Conservation (phyloP, 2,113 vertebrate genomes). For the Mus pahari region DNA sequence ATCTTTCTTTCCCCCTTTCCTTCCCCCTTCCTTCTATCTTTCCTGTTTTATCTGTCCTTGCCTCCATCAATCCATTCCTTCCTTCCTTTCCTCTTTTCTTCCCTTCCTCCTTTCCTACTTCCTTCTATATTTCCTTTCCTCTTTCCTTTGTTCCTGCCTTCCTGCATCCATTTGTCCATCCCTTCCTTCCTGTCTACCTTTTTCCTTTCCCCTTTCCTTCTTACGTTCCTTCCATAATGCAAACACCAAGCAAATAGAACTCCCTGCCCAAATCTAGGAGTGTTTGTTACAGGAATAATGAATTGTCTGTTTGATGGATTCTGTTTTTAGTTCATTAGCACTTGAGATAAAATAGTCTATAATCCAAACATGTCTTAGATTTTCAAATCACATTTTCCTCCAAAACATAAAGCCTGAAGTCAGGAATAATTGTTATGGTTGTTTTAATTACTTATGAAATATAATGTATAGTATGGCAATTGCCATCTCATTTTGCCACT, state of each 20-base stretch:
- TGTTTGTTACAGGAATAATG: not conserved
- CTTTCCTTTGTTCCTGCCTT: too few species aligned
- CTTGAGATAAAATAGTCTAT: not conserved
- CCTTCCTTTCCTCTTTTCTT: not conserved
- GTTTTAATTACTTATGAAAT: conserved; percentile 12
- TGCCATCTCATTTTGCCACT: not conserved
- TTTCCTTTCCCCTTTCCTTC: not conserved
- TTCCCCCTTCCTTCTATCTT: not conserved
- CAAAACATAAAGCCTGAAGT: not conserved
- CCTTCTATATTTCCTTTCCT: too few species aligned
- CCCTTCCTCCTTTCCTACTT: too few species aligned
- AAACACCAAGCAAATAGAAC: not conserved
- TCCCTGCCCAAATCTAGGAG: not conserved
- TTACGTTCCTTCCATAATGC: not conserved
- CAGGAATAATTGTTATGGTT: not conserved
- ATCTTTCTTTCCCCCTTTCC: not conserved
- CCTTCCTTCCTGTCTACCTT: too few species aligned
- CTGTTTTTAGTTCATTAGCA: conserved; percentile 12
- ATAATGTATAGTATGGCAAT: not conserved
- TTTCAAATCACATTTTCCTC: conserved; percentile 11
- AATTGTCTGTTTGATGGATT: not conserved
- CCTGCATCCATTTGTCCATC: too few species aligned
- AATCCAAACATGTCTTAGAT: not conserved
- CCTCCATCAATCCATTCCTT: too few species aligned
- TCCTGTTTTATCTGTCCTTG: too few species aligned